Evolutionary conservation across 1,140 invertebrate genomes (phyloP).

Genomic region (Drosophila kikkawai): DNA sequence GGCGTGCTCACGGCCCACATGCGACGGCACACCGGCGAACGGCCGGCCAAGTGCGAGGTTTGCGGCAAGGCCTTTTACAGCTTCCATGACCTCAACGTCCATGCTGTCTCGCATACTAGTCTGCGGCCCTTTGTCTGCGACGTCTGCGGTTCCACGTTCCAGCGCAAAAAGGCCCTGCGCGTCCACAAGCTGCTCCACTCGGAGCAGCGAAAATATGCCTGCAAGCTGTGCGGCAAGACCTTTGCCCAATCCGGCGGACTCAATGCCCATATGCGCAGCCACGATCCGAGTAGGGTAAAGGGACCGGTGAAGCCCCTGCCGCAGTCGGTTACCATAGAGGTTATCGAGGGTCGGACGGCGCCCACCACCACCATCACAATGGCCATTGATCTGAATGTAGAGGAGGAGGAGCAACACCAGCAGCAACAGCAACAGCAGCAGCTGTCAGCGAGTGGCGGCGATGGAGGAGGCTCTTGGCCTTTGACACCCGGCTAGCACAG

Average conservation of each 20-base stretch:
- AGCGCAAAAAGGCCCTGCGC: slow-evolving; percentile 75
- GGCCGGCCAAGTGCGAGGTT: slow-evolving; percentile 89
- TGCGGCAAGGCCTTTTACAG: slow-evolving; percentile 79
- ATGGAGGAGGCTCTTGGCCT: neutral
- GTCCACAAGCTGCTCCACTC: slow-evolving; percentile 83
- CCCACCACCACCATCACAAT: slow-evolving; percentile 37
- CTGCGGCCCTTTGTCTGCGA: slow-evolving; percentile 86
- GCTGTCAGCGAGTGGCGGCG: neutral
- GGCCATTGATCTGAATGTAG: slow-evolving; percentile 36
- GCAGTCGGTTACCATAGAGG: slow-evolving; percentile 22
- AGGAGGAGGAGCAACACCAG: slow-evolving; percentile 15
- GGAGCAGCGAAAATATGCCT: slow-evolving; percentile 86
- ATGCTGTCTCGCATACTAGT: slow-evolving; percentile 85
- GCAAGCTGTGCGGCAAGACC: slow-evolving; percentile 86
- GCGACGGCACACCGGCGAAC: slow-evolving; percentile 90
- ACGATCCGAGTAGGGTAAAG: slow-evolving; percentile 64
- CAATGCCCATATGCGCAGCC: slow-evolving; percentile 86
- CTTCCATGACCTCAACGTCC: slow-evolving; percentile 77
- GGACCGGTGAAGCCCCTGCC: slow-evolving; percentile 4
- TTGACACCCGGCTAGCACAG: slow-evolving; percentile 20
- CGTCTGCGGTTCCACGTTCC: slow-evolving; percentile 85
- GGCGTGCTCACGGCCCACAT: slow-evolving; percentile 89
- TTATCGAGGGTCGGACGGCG: slow-evolving; percentile 8
- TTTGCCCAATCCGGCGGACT: slow-evolving; percentile 88
- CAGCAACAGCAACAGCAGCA: neutral